Evolutionary conservation across 1,140 invertebrate species (phyloP).

Genomic region (Zaprionus vittiger): DNA sequence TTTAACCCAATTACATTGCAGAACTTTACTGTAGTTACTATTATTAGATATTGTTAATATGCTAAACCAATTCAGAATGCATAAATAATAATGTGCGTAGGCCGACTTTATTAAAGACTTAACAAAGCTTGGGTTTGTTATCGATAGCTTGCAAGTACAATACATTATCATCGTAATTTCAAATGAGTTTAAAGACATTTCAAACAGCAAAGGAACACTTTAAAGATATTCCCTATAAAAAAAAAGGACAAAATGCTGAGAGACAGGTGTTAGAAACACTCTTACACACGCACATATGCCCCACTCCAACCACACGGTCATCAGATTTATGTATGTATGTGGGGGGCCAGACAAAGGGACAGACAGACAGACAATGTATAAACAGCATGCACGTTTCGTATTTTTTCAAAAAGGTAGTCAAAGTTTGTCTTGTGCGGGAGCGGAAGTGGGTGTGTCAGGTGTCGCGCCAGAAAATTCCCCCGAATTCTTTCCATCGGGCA

Average conservation of each 20-base stretch:
- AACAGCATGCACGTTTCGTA: slow-evolving; percentile 32
- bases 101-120: background rate
- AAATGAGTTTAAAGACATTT: slow-evolving; percentile 9
- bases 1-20: background rate
- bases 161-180: background rate
- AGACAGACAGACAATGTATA: slow-evolving; percentile 27
- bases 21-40: background rate
- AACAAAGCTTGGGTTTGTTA: background rate
- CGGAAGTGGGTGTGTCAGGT: background rate
- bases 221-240: slow-evolving; percentile 24
- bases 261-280: slow-evolving; percentile 7
- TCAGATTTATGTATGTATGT: slow-evolving; percentile 53
- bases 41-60: slow-evolving; percentile 38
- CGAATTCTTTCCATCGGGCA: slow-evolving; percentile 25
- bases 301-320: slow-evolving; percentile 13
- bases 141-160: background rate
- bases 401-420: slow-evolving; percentile 21
- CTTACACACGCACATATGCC: background rate
- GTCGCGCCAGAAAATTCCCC: slow-evolving; percentile 1
- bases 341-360: slow-evolving; percentile 35
- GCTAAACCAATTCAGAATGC: slow-evolving; percentile 9
- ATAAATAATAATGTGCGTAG: background rate
- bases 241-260: slow-evolving; percentile 18
- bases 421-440: slow-evolving; percentile 10
- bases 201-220: slow-evolving; percentile 2